Evolutionary conservation across 2,113 vertebrate species (phyloP).

Genomic region (Carettochelys insculpta): DNA sequence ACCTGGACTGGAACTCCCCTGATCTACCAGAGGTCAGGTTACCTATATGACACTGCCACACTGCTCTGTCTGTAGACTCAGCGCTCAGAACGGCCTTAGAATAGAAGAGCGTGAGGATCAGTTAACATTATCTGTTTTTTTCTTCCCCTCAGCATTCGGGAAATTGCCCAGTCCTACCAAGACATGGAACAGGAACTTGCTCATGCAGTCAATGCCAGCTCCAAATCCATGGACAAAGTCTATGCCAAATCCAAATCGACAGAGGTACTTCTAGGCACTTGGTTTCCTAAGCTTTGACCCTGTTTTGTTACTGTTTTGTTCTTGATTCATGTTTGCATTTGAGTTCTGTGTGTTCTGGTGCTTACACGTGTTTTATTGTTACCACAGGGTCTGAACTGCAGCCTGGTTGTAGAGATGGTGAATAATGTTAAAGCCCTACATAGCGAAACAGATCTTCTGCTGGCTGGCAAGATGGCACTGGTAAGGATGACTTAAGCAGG

Average conservation of each 20-base stretch:
- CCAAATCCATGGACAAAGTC: conserved; percentile 94
- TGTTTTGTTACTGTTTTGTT: neutral
- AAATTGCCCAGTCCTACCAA: conserved; percentile 89
- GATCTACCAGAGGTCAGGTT: neutral
- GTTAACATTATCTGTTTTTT: conserved; percentile 17
- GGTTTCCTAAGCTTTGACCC: neutral
- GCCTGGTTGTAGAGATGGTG: conserved; percentile 90
- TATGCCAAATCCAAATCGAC: conserved; percentile 87
- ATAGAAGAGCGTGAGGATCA: neutral
- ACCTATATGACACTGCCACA: accelerated
- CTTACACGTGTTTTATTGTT: conserved; percentile 12
- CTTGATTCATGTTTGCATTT: neutral
- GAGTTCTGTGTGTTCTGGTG: neutral
- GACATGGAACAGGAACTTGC: conserved; percentile 96
- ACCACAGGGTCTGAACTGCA: conserved; percentile 85
- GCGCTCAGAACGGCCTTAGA: neutral
- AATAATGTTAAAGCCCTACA: conserved; percentile 91
- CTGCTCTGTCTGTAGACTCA: neutral
- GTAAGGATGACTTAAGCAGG: conserved; percentile 74
- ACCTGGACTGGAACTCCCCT: neutral
- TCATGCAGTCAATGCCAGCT: conserved; percentile 96
- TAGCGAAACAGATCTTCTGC: conserved; percentile 93
- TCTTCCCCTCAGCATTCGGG: conserved; percentile 85
- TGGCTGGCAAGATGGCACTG: conserved; percentile 92
- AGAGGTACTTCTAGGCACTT: conserved; percentile 77